Evolutionary conservation across 2,113 vertebrate species (phyloP).

Genomic region (Leucoraja erinaceus): DNA sequence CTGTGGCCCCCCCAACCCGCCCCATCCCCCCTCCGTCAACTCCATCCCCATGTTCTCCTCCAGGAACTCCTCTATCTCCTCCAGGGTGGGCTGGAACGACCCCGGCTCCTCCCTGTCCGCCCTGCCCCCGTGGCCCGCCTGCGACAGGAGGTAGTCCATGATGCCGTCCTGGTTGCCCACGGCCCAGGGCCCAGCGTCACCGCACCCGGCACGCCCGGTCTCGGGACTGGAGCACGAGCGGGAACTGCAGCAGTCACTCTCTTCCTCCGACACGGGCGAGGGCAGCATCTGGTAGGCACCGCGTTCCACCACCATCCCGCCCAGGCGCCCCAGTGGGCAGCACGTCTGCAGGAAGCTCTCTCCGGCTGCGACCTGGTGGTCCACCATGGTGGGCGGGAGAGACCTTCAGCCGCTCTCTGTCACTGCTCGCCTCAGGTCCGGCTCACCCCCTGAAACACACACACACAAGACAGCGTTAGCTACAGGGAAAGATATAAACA

Average conservation of each 20-base stretch:
- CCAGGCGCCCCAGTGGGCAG: constrained; percentile 57
- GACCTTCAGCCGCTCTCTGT: too few species aligned
- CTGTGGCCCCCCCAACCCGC: constrained; percentile 51
- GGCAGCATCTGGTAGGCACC: constrained; percentile 74
- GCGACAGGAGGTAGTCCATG: constrained; percentile 81
- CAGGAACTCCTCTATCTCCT: constrained; percentile 91
- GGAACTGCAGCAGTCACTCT: constrained; percentile 82
- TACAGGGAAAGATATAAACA: too few species aligned
- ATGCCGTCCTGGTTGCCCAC: constrained; percentile 77
- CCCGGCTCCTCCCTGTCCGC: constrained; percentile 68
- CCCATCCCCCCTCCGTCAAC: constrained; percentile 62
- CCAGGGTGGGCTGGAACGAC: constrained; percentile 86
- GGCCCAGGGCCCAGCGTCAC: constrained; percentile 69
- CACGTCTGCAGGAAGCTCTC: constrained; percentile 71
- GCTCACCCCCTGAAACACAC: constrained; percentile 47
- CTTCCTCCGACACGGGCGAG: constrained; percentile 81
- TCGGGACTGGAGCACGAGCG: constrained; percentile 86
- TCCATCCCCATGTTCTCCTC: constrained; percentile 87
- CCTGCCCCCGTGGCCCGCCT: constrained; percentile 64
- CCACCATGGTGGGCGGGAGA: constrained; percentile 70
- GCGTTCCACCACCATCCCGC: constrained; percentile 66
- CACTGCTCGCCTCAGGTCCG: constrained; percentile 42
- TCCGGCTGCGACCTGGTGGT: constrained; percentile 80
- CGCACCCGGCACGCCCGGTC: constrained; percentile 73
- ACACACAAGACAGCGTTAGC: constrained; percentile 41